Evolutionary conservation across 2,113 vertebrate species (phyloP).

Genomic region (Tichodroma muraria): DNA sequence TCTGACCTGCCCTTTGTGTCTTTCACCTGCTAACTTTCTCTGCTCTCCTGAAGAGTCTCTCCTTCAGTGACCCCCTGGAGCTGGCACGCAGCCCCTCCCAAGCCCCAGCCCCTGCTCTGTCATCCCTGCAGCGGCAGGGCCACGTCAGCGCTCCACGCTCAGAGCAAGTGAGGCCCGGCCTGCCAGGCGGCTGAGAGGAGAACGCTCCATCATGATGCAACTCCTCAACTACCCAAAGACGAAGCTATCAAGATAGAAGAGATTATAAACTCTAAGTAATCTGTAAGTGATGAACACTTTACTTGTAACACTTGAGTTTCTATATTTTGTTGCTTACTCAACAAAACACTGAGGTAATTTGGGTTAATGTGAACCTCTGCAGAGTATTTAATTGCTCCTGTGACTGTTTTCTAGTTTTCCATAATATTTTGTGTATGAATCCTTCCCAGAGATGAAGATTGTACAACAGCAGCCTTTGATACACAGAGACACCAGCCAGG

Average conservation of each 20-base stretch:
- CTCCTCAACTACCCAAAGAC: not conserved
- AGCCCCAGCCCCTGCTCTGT: fast-evolving
- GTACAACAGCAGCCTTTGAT: not conserved
- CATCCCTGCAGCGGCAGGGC: not conserved
- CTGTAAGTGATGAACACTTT: not conserved
- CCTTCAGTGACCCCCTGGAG: not conserved
- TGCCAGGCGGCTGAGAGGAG: not conserved
- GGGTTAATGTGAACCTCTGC: not conserved
- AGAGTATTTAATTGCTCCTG: not conserved
- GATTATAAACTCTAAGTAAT: not conserved
- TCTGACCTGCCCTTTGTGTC: not conserved
- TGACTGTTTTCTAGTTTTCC: not conserved
- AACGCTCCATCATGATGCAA: not conserved
- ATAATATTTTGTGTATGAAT: not conserved
- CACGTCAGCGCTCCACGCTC: not conserved
- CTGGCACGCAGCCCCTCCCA: not conserved
- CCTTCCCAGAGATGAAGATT: not conserved
- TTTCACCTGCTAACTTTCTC: not conserved
- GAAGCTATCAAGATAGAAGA: not conserved
- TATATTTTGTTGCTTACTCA: not conserved
- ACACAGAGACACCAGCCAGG: not conserved
- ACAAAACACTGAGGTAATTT: not conserved
- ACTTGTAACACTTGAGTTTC: not conserved
- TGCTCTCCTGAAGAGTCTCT: not conserved
- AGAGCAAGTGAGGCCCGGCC: not conserved